Base-by-base conservation (phyloP, 2,113 vertebrate genomes). In the Dolichotis patagonum region DNA sequence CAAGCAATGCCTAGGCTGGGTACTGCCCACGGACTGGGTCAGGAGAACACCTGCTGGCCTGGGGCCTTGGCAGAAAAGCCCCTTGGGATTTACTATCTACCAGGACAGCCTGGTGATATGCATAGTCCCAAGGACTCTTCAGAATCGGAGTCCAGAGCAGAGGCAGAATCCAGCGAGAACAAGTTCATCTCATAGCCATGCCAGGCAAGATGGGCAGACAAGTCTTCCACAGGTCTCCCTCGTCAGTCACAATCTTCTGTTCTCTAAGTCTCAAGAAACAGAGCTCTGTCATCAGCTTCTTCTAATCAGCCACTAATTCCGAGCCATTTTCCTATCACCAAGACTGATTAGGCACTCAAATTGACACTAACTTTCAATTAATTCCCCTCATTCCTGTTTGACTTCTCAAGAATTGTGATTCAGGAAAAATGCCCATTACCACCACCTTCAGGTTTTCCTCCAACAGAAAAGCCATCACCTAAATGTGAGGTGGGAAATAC, bases 201-300 rank as follows among this genome's bases (percentile, higher is more conserved):
- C 43, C 58, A n/a, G 58, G 49, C 41, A 65, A 35, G 43, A 54
- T 7, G 7, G 62, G 16, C 19, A 89, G 46, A n/a, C 67, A 41
- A 46, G 28, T 12, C 60, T 78, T 73, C 91, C 20, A 17, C 0
- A 0, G 62, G 41, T 22, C 54, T 82, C 11, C 3, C 71, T 92
- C 2, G 0, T 7, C 22, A 14, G 14, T 28, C 16, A 32, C 0
- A 8, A 13, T 78, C 63, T 41, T 26, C 81, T 56, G 3, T 38
- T 58, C 83, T 60, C 24, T 58, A 46, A 30, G 58, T 69, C 17
- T 49, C 35, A 38, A 81, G 62, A 75, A 71, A 8, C 5, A 14
- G 9, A 78, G 30, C 35, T 84, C 77, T n/a, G 28, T 81, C 38
- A 2, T 17, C n/a, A 87, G 67, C 4, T 41, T 82, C 93, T 88